Conservation (phyloP, 2,888 invertebrate genomes). For the Archaeoteleia sp. region DNA sequence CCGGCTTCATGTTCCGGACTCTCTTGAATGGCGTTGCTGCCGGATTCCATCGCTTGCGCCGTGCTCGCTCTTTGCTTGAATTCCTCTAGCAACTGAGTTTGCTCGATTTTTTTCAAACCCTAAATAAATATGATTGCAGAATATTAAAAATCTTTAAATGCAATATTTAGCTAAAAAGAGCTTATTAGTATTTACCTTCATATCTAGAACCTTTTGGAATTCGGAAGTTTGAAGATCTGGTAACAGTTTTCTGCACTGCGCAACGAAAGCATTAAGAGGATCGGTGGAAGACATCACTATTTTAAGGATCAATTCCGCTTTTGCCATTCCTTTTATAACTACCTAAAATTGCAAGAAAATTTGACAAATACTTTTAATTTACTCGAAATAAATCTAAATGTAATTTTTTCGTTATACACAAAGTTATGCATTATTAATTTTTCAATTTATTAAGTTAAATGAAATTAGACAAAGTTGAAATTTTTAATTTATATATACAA, state of each 20-base stretch:
- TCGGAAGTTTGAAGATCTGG: constrained; percentile 93
- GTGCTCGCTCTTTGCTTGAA: constrained; percentile 75
- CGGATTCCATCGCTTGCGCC: constrained; percentile 52
- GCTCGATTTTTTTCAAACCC: constrained; percentile 75
- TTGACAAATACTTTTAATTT: too few relatives aligned
- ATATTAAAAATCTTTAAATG: too few relatives aligned
- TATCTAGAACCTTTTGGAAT: constrained; percentile 95
- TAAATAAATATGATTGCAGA: constrained; percentile 40
- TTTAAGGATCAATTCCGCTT: constrained; percentile 99
- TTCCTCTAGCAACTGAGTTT: constrained; percentile 77
- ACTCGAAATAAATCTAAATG: too few relatives aligned
- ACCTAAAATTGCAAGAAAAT: too few relatives aligned
- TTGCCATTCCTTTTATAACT: constrained; percentile 93
- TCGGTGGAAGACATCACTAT: constrained; percentile 96
- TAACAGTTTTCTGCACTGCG: constrained; percentile 91
- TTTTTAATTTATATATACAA: too few relatives aligned
- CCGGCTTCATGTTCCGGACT: constrained; percentile 76
- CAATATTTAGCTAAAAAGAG: too few relatives aligned
- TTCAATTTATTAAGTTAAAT: too few relatives aligned
- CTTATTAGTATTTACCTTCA: too few relatives aligned
- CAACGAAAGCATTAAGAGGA: constrained; percentile 86
- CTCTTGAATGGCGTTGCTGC: constrained; percentile 60
- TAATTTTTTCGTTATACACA: too few relatives aligned
- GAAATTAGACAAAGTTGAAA: too few relatives aligned
- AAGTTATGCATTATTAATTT: too few relatives aligned